Conservation (phyloP, 2,113 vertebrate genomes). For the Sapayoa aenigma region DNA sequence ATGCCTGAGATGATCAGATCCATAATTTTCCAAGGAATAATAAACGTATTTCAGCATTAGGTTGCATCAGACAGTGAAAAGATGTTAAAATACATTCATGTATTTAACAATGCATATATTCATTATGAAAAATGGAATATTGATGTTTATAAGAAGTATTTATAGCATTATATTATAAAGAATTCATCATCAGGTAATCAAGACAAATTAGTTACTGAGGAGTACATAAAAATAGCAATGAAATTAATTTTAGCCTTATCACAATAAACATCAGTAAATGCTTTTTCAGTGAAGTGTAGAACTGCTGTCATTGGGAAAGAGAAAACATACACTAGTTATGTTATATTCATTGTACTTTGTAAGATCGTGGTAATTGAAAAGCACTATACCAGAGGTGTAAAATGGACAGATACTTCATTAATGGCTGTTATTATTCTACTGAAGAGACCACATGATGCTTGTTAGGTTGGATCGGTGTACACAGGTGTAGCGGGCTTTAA, state of each 20-base stretch:
- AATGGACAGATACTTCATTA: not conserved
- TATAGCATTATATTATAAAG: not conserved
- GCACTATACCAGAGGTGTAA: slow-evolving; percentile 1
- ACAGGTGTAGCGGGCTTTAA: not conserved
- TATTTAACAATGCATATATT: not conserved
- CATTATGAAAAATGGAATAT: slow-evolving; percentile 11
- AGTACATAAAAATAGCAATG: not conserved
- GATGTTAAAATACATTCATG: not conserved
- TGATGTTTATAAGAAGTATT: slow-evolving; percentile 35
- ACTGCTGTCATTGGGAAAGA: not conserved
- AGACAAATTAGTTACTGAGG: not conserved
- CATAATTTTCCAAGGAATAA: not conserved
- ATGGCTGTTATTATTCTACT: not conserved
- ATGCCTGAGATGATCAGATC: not conserved
- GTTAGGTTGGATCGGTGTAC: not conserved
- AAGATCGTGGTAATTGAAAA: not conserved
- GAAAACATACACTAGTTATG: not conserved
- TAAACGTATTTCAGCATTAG: not conserved
- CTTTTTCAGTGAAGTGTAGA: not conserved
- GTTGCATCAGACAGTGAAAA: not conserved
- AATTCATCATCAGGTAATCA: slow-evolving; percentile 36
- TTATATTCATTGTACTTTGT: not conserved
- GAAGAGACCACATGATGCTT: not conserved
- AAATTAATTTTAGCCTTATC: slow-evolving; percentile 15
- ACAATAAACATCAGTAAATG: slow-evolving; percentile 26